Base-by-base conservation (phyloP, 2,888 invertebrate genomes). In the Platycheirus albimanus region DNA sequence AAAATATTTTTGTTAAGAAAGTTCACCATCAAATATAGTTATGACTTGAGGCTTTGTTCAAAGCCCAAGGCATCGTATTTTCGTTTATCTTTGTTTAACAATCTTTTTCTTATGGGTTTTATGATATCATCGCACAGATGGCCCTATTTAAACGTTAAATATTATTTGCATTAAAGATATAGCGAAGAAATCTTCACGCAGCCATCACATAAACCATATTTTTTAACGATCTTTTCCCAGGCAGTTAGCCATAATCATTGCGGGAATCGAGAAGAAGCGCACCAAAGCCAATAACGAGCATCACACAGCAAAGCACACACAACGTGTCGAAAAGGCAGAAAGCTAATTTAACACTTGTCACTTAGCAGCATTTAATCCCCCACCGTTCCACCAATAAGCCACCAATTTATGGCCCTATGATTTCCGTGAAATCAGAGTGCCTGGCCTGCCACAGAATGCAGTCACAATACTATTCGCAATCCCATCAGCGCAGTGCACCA, bases 281-380 rank as follows among this genome's bases (percentile, higher is more conserved):
- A 38, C 67, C 13, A 74, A 74, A 52, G 11, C 58, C 61, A 10
- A 64, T 56, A 64, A 64, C 47, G 51, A 52, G 24, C 74, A 56
- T 51, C 54, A 56, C 38, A 30, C 2, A 19, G 28, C 47, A 41
- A 36, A 78, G 49, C 49, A 38, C 36, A 56, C 45, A 75, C 84
- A 85, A 79, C 75, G 84, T 85, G 85, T 85, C 85, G 85, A 84
- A 86, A 86, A 85, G 85, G 64, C 81, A 86, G 81, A 86, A 86
- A 86, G 80, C 86, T 85, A 86, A 86, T 86, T 86, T 86, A 86
- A 86, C 86, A 86, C 86, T 86, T 86, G 86, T 86, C 86, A 86
- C 84, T 84, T 84, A 84, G 84, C 79, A 84, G 69, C 79, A 84
- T 84, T 84, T 84, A 84, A 84, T 79, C 79, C 79, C 78, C 84